Base-by-base conservation (phyloP, 2,113 vertebrate genomes). In the Anguilla japonica region DNA sequence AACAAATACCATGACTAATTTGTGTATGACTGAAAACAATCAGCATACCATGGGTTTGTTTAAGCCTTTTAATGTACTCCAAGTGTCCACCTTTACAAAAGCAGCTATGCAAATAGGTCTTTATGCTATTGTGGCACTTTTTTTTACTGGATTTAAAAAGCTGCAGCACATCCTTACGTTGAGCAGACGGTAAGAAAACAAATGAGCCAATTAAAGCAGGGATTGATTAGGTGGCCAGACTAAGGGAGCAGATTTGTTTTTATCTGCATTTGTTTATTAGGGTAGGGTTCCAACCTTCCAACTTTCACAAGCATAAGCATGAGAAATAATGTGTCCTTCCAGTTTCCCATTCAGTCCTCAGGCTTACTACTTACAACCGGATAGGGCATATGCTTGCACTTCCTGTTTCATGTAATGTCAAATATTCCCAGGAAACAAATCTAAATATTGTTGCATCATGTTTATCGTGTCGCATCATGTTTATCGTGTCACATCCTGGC, bases 1-100 rank as follows among this genome's bases (percentile, higher is more conserved):
- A 92, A 85, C 89, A 89, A 89, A 89, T 88, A 86, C 79, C 88
- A 29, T 86, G 90, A 43, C 71, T 92, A 90, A 92, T 91, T 84
- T 88, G 41, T 53, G 81, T 43, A 53, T 46, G 86, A 88, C 90
- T 88, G 84, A 83, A 85, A 50, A 22, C 85, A 82, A 84, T 60
- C 84, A 88, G 80, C 81, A 86, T 88, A 88, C 83, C 82, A 75
- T 75, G 71, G n/a, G 71, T 75, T 75, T 75, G 71, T 34, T 7
- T 75, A 75, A 75, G n/a, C 71, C n/a, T 75, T 75, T 75, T 75
- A 34, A 1, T 2, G 13, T 9, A 9, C 43, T 9, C 71, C 11
- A n/a, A 75, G 5, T 75, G 71, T 34, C 13, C n/a, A 75, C 71
- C 71, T 75, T 75, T 75, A 26, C 71, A 75, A 34, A 29, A 13